Evolutionary conservation across 2,888 invertebrate genomes (phyloP), one percentile per base, ranked within the genome.

Genomic region (Charanyca ferruginea): DNA sequence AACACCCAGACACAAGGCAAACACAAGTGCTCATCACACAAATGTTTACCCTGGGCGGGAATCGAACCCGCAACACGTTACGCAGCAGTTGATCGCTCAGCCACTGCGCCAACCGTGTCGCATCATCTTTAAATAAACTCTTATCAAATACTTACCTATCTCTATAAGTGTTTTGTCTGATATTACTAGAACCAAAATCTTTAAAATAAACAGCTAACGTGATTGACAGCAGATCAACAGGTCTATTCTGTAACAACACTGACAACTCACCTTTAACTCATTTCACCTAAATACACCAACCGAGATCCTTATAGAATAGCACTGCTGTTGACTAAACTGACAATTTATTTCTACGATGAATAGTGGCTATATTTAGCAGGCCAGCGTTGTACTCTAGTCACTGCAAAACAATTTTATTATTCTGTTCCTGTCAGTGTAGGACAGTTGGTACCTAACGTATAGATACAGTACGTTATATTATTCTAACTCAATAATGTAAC

Each of bases 341-440:
- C 23, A 25, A 35, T 55, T 53, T 68, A 13, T 32, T 72, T 61
- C 18, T 38, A 28, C 28, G 9, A 16, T 38, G 16, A 38, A 38
- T 18, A n/a, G 28, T 28, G 25, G 8, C 22, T 38, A 61, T 23
- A 61, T 45, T 71, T 22, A 60, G 61, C 22, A 22, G 4, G 22
- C 16, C 28, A 18, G 13, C 9, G 8, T 28, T 28, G 22, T 38
- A 25, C 0, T 35, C 0, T 11, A 3, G 13, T 16, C 35, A 38
- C 11, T 47, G 47, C 20, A 32, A 63, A 38, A 61, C 32, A 48
- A 22, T 64, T 23, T 32, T 52, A 32, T 35, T 18, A 42, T 73
- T 48, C n/a, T 25, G 23, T 73, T 64, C 32, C 65, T 32, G 32
- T 64, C 22, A 20, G 32, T 18, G 23, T 20, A 38, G 16, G 38